Base-by-base conservation (phyloP, 2,888 invertebrate genomes). In the Hydraecia micacea region DNA sequence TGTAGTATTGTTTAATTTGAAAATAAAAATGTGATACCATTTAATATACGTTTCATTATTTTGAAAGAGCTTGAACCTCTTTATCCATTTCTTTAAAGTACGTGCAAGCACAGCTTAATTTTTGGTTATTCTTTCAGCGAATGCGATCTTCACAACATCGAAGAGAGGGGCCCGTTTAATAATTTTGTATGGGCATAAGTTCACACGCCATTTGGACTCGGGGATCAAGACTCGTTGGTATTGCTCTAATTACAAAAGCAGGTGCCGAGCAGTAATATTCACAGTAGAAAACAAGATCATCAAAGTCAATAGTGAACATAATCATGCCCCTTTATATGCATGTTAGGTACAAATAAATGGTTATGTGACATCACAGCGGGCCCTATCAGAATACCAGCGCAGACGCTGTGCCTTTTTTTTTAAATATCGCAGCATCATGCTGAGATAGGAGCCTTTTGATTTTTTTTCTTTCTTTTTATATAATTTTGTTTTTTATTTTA, bases 211-310 rank as follows among this genome's bases (percentile, higher is more conserved):
- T 55, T 46, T 77, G 25, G 72, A 74, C 6, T 39, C 15, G 0
- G 85, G 84, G 1, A 0, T 28, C 5, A 84, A 84, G 21, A 84
- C 85, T 0, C 76, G 84, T 2, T 84, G 81, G 84, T 60, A 66
- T 55, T 84, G 84, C 60, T 63, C 70, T 0, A n/a, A 73, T 49
- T 74, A 85, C 36, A 68, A 55, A 2, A 72, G 6, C 0, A 72
- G 73, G 8, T 84, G 85, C 49, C 52, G 62, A n/a, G 84, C 85
- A 4, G 70, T 46, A 0, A 32, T 85, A 68, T 77, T 65, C 13
- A 84, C 83, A 6, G 18, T 84, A 8, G 11, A 72, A 6, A 32
- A 74, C 15, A 36, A 0, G 1, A 62, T 84, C 6, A 1, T 85
- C 11, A 85, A 49, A 46, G 15, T 68, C 1, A 80, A 74, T 46